Base-by-base conservation (phyloP, 2,113 vertebrate genomes). In the Oriolus oriolus region DNA sequence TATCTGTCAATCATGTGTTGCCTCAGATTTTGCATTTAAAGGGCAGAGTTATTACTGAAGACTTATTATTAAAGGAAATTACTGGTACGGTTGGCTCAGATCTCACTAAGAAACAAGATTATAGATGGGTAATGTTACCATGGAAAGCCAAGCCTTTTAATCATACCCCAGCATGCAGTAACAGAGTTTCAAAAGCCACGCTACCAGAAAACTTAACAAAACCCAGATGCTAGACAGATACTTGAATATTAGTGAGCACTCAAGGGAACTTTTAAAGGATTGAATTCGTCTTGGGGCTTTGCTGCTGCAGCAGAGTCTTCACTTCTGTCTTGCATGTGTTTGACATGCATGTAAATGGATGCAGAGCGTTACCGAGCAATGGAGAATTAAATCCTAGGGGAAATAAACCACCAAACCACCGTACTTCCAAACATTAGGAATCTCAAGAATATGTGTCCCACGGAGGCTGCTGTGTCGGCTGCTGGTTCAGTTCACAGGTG, bases 41-140 rank as follows among this genome's bases (percentile, higher is more conserved):
- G 89, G 90, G 87, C 87, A 93, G 84, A 90, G 37, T 80, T 79
- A 77, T 87, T 94, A 70, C 44, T 3, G 16, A 60, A 68, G 69
- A 41, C 42, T 59, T 90, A 69, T 77, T 88, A 77, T 96, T 95
- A 88, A 85, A 94, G 71, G 82, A 91, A 95, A 89, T 95, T 91
- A 71, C 73, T 42, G 10, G 35, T 80, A 39, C 6, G 0, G 54
- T 76, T 52, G 78, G 61, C 79, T 94, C 87, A 59, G 71, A 59
- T 90, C 87, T 88, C 4, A 1, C 78, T 84, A 86, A 91, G 95
- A 76, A 93, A 74, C 82, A 52, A 90, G 95, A 86, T 95, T 95
- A 94, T 52, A 90, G 75, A 66, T 80, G 87, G 83, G 66, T 88
- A 77, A 91, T 63, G 82, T 95, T 96, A 85, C 84, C 59, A 60